phyloP scores from a whole-genome alignment of 1,140 invertebrate species.

The Aleiodes sp. region DNA sequence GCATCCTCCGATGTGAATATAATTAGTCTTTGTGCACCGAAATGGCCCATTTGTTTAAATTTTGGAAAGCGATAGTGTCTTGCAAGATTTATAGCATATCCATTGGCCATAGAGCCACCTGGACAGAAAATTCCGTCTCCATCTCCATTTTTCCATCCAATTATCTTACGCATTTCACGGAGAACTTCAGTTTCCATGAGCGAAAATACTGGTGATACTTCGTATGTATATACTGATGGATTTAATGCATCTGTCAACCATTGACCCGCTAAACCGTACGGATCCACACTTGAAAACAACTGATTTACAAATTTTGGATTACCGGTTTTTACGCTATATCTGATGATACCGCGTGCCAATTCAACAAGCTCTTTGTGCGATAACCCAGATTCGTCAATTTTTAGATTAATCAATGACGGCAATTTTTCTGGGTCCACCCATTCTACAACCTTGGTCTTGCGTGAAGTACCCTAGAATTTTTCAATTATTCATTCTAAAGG shows the following conservation, averaged over 20 bases:
- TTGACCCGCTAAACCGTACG: constrained; percentile 84
- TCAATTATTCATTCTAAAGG: too few species aligned
- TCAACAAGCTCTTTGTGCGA: constrained; percentile 75
- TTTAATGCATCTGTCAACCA: constrained; percentile 88
- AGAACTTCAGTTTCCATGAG: constrained; percentile 87
- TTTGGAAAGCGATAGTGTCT: constrained; percentile 70
- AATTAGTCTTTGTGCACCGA: constrained; percentile 73
- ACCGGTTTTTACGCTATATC: constrained; percentile 87
- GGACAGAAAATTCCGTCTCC: constrained; percentile 93
- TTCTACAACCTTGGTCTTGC: constrained; percentile 77
- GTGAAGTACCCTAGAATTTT: constrained; percentile 69
- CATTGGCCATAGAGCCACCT: constrained; percentile 94
- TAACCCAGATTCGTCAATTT: constrained; percentile 68
- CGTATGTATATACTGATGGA: constrained; percentile 89
- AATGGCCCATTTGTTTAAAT: constrained; percentile 76
- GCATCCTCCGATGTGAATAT: constrained; percentile 89
- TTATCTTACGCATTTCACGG: constrained; percentile 82
- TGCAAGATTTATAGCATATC: constrained; percentile 93
- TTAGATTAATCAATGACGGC: constrained; percentile 73
- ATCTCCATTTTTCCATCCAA: constrained; percentile 82
- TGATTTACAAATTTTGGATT: constrained; percentile 90
- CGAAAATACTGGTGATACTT: constrained; percentile 90
- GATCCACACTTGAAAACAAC: constrained; percentile 85
- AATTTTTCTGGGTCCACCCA: constrained; percentile 78
- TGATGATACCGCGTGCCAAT: constrained; percentile 74